phyloP scores from a whole-genome alignment of 2,113 vertebrate species.

The Myotis lucifugus region DNA sequence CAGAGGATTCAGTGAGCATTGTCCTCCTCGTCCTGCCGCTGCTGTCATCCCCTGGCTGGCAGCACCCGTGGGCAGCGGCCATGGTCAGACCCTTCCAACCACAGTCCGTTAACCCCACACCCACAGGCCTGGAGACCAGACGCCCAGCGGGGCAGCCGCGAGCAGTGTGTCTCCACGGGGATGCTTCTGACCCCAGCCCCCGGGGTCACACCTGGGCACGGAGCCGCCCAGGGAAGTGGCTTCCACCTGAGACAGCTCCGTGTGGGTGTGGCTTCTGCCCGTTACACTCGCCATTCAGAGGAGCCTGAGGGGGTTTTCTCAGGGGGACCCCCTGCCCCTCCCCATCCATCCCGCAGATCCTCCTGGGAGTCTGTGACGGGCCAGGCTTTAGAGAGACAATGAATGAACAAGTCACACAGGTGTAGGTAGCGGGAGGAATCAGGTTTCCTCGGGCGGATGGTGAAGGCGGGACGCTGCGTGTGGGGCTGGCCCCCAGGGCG shows the following conservation, averaged over 20 bases:
- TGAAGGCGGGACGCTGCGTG: not conserved
- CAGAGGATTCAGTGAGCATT: not conserved
- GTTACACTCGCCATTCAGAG: fast-evolving
- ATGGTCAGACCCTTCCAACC: not conserved
- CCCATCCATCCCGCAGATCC: too few relatives aligned
- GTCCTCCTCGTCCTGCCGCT: too few relatives aligned
- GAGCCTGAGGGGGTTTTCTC: not conserved
- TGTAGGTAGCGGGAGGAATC: not conserved
- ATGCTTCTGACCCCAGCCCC: not conserved
- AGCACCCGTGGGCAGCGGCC: not conserved
- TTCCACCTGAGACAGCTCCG: not conserved
- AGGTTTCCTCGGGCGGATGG: too few relatives aligned
- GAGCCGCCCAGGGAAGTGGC: not conserved
- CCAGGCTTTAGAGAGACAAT: not conserved
- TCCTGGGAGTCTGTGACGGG: not conserved
- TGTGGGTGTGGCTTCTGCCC: not conserved
- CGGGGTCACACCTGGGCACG: not conserved
- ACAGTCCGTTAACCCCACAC: not conserved
- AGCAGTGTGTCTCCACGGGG: fast-evolving
- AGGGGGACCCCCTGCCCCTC: fast-evolving
- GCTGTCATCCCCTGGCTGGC: not conserved
- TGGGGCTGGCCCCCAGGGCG: fast-evolving
- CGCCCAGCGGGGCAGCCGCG: not conserved
- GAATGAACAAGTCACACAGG: not conserved
- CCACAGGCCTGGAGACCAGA: not conserved